phyloP scores from a whole-genome alignment of 1,140 invertebrate species.

The Semibalanus balanoides region DNA sequence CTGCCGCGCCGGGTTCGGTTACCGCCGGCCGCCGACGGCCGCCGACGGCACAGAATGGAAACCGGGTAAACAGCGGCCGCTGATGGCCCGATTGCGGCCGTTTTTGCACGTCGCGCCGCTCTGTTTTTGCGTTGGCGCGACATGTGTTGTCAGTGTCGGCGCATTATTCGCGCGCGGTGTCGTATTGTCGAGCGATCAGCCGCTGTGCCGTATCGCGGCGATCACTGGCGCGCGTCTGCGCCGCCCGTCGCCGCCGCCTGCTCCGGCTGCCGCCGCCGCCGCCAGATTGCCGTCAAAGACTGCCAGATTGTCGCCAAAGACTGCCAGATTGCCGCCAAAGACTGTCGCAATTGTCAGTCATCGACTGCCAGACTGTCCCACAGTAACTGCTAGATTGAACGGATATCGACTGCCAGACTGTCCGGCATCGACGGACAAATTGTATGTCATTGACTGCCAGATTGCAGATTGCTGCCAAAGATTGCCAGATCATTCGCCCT shows the following conservation, averaged over 20 bases:
- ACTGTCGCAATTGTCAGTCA: too few species aligned
- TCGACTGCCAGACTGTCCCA: too few species aligned
- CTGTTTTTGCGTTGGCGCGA: neutral
- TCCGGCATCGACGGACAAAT: too few species aligned
- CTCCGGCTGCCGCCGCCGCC: neutral
- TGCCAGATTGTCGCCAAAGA: too few species aligned
- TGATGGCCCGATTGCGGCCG: neutral
- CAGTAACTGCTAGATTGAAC: too few species aligned
- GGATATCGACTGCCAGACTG: too few species aligned
- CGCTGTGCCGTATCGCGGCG: neutral
- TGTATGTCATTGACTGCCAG: too few species aligned
- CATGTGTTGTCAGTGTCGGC: neutral
- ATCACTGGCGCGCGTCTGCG: neutral
- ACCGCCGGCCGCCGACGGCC: neutral
- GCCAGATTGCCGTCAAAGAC: neutral
- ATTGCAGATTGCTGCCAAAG: too few species aligned
- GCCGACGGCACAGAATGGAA: neutral
- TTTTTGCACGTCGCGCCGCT: neutral
- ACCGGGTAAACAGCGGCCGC: neutral
- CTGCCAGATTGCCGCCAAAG: too few species aligned
- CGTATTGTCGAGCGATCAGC: neutral
- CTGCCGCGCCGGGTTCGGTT: neutral
- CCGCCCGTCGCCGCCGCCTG: too few species aligned
- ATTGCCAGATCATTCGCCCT: too few species aligned
- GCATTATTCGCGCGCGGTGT: neutral